These are phyloP conservation scores for Sanderia malayensis DNA, from an alignment of 30 jellyfish, hydroid and myxozoan genomes.

Conservation along the genomic window DNA sequence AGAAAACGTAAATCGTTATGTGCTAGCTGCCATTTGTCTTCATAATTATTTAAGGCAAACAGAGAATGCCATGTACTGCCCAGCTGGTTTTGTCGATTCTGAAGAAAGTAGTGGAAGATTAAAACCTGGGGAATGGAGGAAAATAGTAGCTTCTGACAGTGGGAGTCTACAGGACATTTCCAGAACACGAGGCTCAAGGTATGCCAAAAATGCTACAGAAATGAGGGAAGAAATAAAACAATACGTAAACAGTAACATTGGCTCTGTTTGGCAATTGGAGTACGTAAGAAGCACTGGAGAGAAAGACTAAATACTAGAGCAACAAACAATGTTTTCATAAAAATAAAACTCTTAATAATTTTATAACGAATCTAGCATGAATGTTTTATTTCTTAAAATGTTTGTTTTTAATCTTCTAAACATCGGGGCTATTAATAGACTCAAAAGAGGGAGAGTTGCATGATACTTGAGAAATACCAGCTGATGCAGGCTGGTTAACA, in stretches of 20 bases:
- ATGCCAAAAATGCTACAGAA: conserved; percentile 24
- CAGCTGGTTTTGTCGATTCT: conserved; percentile 56
- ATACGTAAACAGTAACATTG: conserved; percentile 33
- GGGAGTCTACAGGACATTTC: neutral
- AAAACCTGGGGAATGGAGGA: conserved; percentile 47
- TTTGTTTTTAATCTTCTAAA: neutral
- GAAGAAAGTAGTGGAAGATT: conserved; percentile 50
- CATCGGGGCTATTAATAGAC: neutral
- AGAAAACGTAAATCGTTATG: conserved; percentile 24
- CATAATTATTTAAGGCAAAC: conserved; percentile 55
- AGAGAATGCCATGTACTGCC: conserved; percentile 47
- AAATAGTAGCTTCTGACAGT: conserved; percentile 23
- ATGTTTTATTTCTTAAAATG: too few relatives aligned
- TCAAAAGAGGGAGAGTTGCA: too few relatives aligned
- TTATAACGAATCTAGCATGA: too few relatives aligned
- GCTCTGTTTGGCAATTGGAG: conserved; percentile 22
- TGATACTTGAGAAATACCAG: neutral
- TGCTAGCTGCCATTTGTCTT: conserved; percentile 29
- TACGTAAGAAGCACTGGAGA: conserved; percentile 41
- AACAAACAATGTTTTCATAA: neutral
- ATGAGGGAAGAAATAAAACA: conserved; percentile 16
- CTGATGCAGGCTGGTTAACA: neutral
- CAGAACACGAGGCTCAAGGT: neutral
- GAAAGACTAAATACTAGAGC: neutral
- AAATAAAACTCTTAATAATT: too few relatives aligned